These are phyloP conservation scores for Drosophila suboccidentalis DNA, from an alignment of 2,888 invertebrate genomes.

Conservation along the genomic window DNA sequence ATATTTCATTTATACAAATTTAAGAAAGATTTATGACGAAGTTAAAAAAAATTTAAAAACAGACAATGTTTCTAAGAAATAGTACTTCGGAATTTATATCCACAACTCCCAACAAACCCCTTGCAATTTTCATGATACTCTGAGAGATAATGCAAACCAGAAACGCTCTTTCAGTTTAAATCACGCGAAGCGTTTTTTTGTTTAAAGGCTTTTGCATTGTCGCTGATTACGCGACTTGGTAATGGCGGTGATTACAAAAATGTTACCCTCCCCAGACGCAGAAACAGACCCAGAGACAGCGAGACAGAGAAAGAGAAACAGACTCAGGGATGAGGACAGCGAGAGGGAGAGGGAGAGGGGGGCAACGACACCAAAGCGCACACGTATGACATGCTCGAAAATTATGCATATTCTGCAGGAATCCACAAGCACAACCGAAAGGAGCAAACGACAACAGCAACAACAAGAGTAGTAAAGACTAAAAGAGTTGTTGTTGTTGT, in stretches of 20 bases:
- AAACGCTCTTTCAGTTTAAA: slow-evolving; percentile 23
- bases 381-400: slow-evolving; percentile 73
- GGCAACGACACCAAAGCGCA: slow-evolving; percentile 38
- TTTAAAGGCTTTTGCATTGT: slow-evolving; percentile 59
- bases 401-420: slow-evolving; percentile 77
- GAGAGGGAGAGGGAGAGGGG: background rate
- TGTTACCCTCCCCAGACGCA: slow-evolving; percentile 25
- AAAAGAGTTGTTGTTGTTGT: slow-evolving; percentile 15
- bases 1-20: background rate
- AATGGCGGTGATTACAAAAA: slow-evolving; percentile 79
- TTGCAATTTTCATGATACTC: background rate
- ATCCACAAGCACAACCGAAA: slow-evolving; percentile 33
- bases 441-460: slow-evolving; percentile 24
- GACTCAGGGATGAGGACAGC: background rate
- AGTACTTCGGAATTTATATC: background rate
- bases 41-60: background rate
- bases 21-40: background rate
- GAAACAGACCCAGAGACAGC: background rate
- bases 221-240: slow-evolving; percentile 77
- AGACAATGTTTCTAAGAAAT: background rate
- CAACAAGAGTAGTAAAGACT: slow-evolving; percentile 21
- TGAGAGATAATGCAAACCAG: background rate
- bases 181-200: slow-evolving; percentile 40
- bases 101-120: background rate
- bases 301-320: background rate